Conservation (phyloP, 2,888 invertebrate genomes). For the Odontomyia ornata region DNA sequence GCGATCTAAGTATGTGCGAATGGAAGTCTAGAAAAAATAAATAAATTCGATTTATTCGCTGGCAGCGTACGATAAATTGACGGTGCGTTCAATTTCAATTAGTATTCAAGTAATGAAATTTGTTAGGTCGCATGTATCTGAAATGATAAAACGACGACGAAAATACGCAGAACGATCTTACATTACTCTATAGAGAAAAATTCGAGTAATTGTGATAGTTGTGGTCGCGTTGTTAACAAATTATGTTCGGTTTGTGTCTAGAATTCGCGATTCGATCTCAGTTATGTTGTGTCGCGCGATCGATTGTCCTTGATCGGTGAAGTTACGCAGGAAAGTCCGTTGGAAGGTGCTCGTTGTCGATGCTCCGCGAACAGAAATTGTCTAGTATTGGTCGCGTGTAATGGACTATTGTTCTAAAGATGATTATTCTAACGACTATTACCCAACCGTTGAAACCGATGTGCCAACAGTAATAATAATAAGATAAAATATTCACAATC, state of each 20-base stretch:
- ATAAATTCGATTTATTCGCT: conserved; percentile 12
- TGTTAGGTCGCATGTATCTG: conserved; percentile 41
- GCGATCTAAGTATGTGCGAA: not conserved
- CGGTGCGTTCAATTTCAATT: conserved; percentile 46
- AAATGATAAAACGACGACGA: conserved; percentile 32
- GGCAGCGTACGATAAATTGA: conserved; percentile 5
- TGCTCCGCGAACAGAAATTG: too few species aligned
- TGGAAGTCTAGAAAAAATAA: conserved; percentile 24
- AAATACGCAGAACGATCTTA: conserved; percentile 13
- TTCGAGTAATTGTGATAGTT: conserved; percentile 37
- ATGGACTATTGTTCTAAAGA: not conserved
- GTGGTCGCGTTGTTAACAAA: conserved; percentile 40
- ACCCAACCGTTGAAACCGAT: not conserved
- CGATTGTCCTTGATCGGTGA: conserved; percentile 14
- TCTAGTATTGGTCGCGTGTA: not conserved
- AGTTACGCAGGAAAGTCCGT: not conserved
- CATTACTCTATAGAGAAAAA: conserved; percentile 16
- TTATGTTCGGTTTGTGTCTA: conserved; percentile 37
- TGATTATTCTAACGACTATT: not conserved
- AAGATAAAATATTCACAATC: not conserved
- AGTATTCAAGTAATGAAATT: conserved; percentile 47
- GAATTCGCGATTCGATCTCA: conserved; percentile 16
- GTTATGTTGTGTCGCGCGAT: conserved; percentile 10
- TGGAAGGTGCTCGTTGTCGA: not conserved
- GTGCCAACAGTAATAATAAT: not conserved